Base-by-base conservation (phyloP, 2,888 invertebrate species). In the Abrostola tripartita region DNA sequence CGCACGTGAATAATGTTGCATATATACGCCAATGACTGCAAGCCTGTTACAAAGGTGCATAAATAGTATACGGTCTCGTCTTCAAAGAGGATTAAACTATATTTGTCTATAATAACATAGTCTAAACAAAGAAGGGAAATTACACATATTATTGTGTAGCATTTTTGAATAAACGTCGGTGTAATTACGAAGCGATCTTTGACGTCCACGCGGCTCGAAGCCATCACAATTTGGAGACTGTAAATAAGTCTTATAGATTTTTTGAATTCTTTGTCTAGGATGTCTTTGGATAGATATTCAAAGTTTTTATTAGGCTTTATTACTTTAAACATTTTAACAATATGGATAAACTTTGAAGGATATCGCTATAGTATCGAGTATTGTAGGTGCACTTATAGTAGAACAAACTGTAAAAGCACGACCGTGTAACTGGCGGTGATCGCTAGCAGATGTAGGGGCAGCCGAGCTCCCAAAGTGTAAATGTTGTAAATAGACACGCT, bases 401-500 rank as follows among this genome's bases (percentile, higher is more conserved):
- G 71, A 47, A 88, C 86, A 58, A 91, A 88, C 67, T 92, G 90
- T 41, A 91, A 61, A 5, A 92, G 75, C 36, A 91, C 85, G 11
- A 90, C 84, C 1, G 89, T 89, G 60, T 92, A 92, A 35, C 86
- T 88, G 9, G 91, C 88, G 1, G 86, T 85, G 14, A 92, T 74
- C 4, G 85, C 85, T 4, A 91, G 64, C 7, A 90, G 70, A 14
- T 84, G 79, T 5, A 90, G 72, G 0, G 87, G 86, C n/a, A 91
- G 71, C 1, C 78, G 76, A 37, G 78, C 78, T 62, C 86, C 83
- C 37, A 92, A 59, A 1, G 81, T 82, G 70, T 82, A 89, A 61
- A 92, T 85, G 52, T 85, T 85, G 69, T 88, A 92, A 49, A 92
- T 81, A 5, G 86, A 83, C 44, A 90, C 68, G 37, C 71, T 75